These are phyloP conservation scores for Phrynosoma platyrhinos DNA, from an alignment of 2,113 vertebrate genomes.

Conservation along the genomic window DNA sequence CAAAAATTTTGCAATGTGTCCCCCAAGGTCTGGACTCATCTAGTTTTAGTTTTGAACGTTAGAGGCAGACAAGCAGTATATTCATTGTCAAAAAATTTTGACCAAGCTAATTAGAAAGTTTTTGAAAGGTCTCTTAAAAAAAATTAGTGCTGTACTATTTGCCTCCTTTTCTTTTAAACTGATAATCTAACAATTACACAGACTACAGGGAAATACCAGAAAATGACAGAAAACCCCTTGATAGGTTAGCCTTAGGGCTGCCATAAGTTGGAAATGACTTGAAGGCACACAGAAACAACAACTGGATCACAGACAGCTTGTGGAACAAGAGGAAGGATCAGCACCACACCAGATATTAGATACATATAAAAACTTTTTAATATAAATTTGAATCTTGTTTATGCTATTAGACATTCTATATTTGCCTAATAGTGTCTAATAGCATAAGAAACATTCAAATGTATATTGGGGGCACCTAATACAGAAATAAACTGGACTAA, in stretches of 20 bases:
- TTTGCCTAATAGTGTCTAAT: no score
- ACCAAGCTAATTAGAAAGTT: background rate
- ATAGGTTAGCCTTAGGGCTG: no score
- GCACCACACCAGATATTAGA: background rate
- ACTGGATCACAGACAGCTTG: no score
- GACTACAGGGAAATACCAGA: no score
- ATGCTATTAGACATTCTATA: no score
- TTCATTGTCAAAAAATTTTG: background rate
- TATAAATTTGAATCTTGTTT: no score
- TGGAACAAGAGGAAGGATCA: no score
- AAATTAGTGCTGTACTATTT: background rate
- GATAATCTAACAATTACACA: background rate
- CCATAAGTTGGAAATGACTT: no score
- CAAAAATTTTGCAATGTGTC: background rate
- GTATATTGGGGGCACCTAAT: background rate
- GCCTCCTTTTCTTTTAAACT: background rate
- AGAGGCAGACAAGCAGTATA: background rate
- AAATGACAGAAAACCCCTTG: no score
- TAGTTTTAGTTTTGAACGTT: background rate
- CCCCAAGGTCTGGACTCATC: background rate
- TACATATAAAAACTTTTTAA: no score
- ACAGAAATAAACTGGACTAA: background rate
- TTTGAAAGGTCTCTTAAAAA: background rate
- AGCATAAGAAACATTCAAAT: no score
- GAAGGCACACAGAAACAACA: no score